These are phyloP conservation scores for Toxostoma redivivum DNA, from an alignment of 2,113 vertebrate species.

Conservation along the genomic window DNA sequence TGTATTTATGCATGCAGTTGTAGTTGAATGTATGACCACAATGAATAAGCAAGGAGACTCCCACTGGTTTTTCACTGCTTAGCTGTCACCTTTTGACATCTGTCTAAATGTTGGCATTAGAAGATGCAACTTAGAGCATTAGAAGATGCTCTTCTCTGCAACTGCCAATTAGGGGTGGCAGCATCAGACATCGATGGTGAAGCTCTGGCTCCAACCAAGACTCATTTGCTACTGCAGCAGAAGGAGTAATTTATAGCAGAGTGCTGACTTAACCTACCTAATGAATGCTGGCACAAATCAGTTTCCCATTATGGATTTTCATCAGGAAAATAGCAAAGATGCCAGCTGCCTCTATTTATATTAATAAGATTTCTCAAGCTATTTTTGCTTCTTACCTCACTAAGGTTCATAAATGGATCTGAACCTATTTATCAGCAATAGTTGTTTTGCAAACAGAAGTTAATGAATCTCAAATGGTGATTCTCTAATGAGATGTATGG, in stretches of 20 bases:
- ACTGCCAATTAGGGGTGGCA: neutral
- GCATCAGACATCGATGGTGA: neutral
- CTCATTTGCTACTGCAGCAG: neutral
- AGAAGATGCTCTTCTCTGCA: neutral
- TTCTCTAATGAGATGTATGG: slow-evolving; percentile 14
- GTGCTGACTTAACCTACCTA: slow-evolving; percentile 32
- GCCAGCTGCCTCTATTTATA: slow-evolving; percentile 50
- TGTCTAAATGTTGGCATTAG: neutral
- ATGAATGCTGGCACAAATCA: slow-evolving; percentile 30
- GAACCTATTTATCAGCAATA: neutral
- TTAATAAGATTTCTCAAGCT: slow-evolving; percentile 38
- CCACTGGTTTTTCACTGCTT: neutral
- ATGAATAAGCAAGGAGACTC: neutral
- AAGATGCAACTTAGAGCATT: no score
- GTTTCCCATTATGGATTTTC: slow-evolving; percentile 28
- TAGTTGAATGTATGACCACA: neutral
- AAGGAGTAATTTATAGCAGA: slow-evolving; percentile 22
- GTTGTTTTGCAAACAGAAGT: slow-evolving; percentile 43
- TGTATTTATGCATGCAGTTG: neutral
- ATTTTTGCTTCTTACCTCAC: slow-evolving; percentile 21
- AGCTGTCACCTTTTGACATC: neutral
- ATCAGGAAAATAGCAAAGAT: slow-evolving; percentile 18
- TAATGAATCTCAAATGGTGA: slow-evolving; percentile 30
- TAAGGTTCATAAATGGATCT: slow-evolving; percentile 12
- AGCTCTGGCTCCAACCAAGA: slow-evolving; percentile 14